Conservation (phyloP, 2,797 vertebrate genomes). For the Hafferia zeledoni region DNA sequence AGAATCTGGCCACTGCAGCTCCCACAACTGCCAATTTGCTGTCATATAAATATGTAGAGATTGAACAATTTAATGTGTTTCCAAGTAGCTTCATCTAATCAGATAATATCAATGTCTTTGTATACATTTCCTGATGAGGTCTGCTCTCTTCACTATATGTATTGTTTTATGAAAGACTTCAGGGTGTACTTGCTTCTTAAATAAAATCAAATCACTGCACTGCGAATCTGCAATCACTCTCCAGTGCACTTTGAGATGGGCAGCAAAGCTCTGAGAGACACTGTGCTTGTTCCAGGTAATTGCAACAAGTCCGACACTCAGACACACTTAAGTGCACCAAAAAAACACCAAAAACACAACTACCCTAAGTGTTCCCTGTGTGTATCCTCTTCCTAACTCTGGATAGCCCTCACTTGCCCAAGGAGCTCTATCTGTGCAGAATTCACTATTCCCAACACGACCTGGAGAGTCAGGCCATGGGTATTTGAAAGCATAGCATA, state of each 20-base stretch:
- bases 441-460: fast-evolving
- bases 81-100: not conserved
- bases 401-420: not conserved
- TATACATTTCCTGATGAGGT: not conserved
- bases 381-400: not conserved
- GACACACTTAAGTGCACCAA: not conserved
- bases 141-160: not conserved
- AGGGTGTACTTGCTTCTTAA: not conserved
- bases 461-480: not conserved
- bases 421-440: not conserved
- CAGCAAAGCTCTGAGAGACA: not conserved
- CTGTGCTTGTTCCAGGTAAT: not conserved
- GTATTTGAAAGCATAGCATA: not conserved
- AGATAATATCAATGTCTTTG: not conserved
- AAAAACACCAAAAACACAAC: too few relatives aligned
- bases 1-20: slow-evolving; percentile 38
- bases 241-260: not conserved
- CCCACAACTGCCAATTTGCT: not conserved
- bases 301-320: not conserved
- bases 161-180: not conserved
- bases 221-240: not conserved
- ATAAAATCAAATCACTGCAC: not conserved
- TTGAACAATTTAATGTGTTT: not conserved
- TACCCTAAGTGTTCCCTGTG: not conserved
- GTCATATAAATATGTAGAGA: not conserved